Conservation (phyloP, 2,113 vertebrate species). For the Tachycineta bicolor region DNA sequence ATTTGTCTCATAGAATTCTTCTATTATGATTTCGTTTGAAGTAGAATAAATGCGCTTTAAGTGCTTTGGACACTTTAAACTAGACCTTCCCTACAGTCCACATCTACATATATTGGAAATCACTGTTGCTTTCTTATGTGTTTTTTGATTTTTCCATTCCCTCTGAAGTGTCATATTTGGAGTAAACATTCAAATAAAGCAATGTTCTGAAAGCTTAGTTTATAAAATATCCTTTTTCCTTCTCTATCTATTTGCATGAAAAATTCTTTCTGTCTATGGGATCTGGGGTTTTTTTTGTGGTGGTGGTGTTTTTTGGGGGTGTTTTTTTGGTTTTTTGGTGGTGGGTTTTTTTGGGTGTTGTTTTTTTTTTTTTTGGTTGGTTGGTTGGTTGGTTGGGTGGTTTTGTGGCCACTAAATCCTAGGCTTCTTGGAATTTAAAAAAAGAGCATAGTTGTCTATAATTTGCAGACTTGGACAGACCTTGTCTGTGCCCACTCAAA, state of each 20-base stretch:
- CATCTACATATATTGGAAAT: not conserved
- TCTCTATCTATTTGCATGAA: not conserved
- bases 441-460: not conserved
- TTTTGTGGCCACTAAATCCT: not conserved
- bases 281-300: not conserved
- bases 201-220: not conserved
- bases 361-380: not conserved
- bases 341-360: too few relatives aligned
- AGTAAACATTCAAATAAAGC: not conserved
- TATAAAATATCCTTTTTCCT: not conserved
- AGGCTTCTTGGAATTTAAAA: not conserved
- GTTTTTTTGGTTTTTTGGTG: not conserved
- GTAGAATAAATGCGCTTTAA: not conserved
- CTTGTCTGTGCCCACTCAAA: not conserved
- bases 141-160: not conserved
- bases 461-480: not conserved
- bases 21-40: not conserved
- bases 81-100: not conserved
- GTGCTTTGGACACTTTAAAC: not conserved
- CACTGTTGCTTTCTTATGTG: not conserved
- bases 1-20: not conserved
- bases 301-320: too few relatives aligned
- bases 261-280: not conserved
- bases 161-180: not conserved
- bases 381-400: too few relatives aligned